A percentile compares a stretch with the other conserved stretches of the same genome.
Conservation (phyloP, 2,797 vertebrate genomes). For the Gastrophryne carolinensis region DNA sequence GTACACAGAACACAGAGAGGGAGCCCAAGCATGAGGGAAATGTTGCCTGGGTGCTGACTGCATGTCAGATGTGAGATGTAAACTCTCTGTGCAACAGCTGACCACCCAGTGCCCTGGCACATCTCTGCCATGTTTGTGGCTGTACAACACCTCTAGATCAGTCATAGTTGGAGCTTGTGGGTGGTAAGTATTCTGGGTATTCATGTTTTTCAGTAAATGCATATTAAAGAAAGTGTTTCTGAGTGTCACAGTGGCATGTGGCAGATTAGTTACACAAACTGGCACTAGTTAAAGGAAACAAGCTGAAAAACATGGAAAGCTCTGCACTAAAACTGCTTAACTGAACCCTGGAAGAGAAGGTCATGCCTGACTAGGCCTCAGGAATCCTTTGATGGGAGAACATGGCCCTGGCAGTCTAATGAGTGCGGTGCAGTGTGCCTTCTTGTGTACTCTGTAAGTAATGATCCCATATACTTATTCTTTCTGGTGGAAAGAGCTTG, state of each 20-base stretch:
- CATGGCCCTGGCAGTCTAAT: neutral
- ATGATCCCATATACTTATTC: conserved; percentile 20
- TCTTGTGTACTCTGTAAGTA: conserved; percentile 38
- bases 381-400: conserved; percentile 27
- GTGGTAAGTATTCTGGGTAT: no score
- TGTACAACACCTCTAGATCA: no score
- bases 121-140: no score
- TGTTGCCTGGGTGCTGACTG: no score
- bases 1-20: no score
- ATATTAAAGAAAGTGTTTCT: conserved; percentile 40
- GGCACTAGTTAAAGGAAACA: conserved; percentile 25
- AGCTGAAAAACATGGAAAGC: conserved; percentile 17
- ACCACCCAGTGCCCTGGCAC: no score
- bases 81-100: no score
- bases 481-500: neutral
- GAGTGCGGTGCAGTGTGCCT: conserved; percentile 9
- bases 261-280: conserved; percentile 41
- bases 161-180: no score
- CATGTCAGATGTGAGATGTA: no score
- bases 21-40: no score
- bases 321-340: conserved; percentile 34
- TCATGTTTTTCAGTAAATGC: no score
- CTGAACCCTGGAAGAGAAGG: conserved; percentile 43
- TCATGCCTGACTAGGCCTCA: conserved; percentile 28
- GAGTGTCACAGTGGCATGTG: conserved; percentile 29